Base-by-base conservation (phyloP, 92 coral and sea anemone genomes). In the Epizoanthus scotinus region DNA sequence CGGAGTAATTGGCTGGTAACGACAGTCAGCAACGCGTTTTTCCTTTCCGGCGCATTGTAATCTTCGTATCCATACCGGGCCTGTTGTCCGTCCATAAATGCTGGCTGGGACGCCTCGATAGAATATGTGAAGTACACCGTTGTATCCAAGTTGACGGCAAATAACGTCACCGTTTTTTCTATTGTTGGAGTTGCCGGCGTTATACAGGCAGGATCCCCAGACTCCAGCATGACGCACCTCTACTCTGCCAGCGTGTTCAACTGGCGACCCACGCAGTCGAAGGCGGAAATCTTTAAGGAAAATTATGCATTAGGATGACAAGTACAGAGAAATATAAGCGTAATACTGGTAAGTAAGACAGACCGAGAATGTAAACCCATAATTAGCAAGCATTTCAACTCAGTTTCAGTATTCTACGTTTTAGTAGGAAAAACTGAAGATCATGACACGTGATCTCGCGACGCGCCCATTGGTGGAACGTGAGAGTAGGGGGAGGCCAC, bases 101-200 rank as follows among this genome's bases (percentile, higher is more conserved):
- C 52, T 9, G 52, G 52, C 17, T 13, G 52, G 52, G 2, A 15
- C 52, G 2, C 52, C 0, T 64, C 29, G 70, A 20, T 1, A 0
- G 19, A 29, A 2, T 12, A 17, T 2, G 17, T 64, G 44, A 6
- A 64, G 70, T 47, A 20, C 18, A 22, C 22, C 47, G 47, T 1
- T 64, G 34, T 64, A 29, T 6, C 70, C 70, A 24, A 64, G 22
- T 38, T 64, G 70, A 29, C 70, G 70, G 38, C 70, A 64, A 8
- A 29, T n/a, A 19, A 64, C 70, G 28, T 64, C 47, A 6, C 21
- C 70, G 15, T 8, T 2, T 2, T 19, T 20, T 3, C 1, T 7
- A 18, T 1, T 63, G 67, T 7, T 2, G 4, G 27, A 8, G n/a
- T n/a, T n/a, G 21, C 1, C 2, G 5, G 8, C 9, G 2, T 7